phyloP scores from a whole-genome alignment of 2,888 invertebrate genomes.

The Flexamia atlantica region DNA sequence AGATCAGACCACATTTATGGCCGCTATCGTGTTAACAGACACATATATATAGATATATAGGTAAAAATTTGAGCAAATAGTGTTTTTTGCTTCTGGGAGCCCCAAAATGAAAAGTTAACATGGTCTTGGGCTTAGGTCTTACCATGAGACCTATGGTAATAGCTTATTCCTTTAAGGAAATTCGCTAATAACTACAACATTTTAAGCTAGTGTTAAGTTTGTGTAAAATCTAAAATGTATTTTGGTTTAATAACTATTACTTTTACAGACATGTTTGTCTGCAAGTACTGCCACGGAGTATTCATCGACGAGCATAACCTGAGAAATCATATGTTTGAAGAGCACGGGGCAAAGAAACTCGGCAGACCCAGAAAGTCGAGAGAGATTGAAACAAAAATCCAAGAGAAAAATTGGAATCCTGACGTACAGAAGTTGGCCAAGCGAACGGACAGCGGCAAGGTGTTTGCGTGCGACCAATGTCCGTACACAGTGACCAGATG shows the following conservation, averaged over 20 bases:
- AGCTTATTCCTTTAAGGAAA: background rate
- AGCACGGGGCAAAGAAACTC: background rate
- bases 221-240: background rate
- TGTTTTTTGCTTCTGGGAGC: too few species aligned
- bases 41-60: too few species aligned
- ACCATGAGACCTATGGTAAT: too few species aligned
- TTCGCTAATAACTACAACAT: background rate
- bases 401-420: constrained; percentile 13
- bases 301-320: background rate
- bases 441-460: background rate
- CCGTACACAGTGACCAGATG: constrained; percentile 19
- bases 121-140: too few species aligned
- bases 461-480: constrained; percentile 15
- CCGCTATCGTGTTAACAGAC: too few species aligned
- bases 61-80: too few species aligned
- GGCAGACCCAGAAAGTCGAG: background rate
- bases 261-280: constrained; percentile 37
- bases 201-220: background rate
- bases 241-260: too few species aligned
- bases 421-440: constrained; percentile 16
- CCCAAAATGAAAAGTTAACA: too few species aligned
- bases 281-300: background rate
- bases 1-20: too few species aligned
- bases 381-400: too few species aligned
- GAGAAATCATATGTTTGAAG: background rate